Conservation (phyloP, 2,113 vertebrate genomes). For the Mesoclemmys tuberculata region DNA sequence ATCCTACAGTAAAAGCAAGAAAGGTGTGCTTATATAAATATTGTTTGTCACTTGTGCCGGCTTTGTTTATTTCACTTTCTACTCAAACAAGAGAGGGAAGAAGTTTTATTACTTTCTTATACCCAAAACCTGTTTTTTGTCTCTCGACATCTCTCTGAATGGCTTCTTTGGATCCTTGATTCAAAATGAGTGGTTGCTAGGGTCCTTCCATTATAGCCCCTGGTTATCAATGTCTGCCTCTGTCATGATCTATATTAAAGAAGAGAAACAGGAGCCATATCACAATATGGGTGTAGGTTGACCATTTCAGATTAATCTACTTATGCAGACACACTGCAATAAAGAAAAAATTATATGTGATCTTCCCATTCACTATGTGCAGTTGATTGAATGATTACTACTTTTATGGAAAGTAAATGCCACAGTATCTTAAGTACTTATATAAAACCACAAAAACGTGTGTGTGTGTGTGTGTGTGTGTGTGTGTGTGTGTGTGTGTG, state of each 20-base stretch:
- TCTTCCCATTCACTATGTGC: not conserved
- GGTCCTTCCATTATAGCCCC: not conserved
- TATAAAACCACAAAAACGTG: not conserved
- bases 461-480: not conserved
- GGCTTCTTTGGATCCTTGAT: not conserved
- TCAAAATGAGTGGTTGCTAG: not conserved
- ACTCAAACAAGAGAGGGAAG: slow-evolving; percentile 9
- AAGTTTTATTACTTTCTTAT: not conserved
- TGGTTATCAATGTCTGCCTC: not conserved
- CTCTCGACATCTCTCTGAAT: not conserved
- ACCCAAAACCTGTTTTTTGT: not conserved
- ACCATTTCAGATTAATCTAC: not conserved
- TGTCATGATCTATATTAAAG: not conserved
- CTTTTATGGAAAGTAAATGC: not conserved
- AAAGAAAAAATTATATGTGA: not conserved
- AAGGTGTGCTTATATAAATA: slow-evolving; percentile 10
- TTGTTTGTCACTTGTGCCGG: slow-evolving; percentile 5
- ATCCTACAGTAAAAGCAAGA: slow-evolving; percentile 32
- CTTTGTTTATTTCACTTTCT: slow-evolving; percentile 32
- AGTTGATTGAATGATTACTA: not conserved
- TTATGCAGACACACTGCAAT: not conserved
- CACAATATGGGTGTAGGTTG: not conserved
- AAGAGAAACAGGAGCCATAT: not conserved
- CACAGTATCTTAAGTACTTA: not conserved
- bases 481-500: not conserved